Evolutionary conservation across 2,888 invertebrate species (phyloP).

Genomic region (Andrena trimmerana): DNA sequence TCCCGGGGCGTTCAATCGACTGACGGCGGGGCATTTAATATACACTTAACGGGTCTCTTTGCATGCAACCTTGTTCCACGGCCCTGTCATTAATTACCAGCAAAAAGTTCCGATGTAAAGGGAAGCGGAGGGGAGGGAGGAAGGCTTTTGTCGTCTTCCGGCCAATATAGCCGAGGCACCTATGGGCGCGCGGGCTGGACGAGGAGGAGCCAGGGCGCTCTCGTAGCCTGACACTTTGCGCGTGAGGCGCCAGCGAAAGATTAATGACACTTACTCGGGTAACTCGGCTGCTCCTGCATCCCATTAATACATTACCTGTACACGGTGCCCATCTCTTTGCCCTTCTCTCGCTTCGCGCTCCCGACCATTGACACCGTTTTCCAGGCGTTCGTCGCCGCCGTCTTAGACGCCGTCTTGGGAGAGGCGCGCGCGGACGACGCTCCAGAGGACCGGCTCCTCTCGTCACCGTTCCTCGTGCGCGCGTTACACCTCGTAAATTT

Average conservation of each 20-base stretch:
- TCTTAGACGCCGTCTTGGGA: background rate
- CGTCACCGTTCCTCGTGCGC: constrained; percentile 17
- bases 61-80: constrained; percentile 42
- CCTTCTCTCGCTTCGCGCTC: constrained; percentile 42
- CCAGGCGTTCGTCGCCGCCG: constrained; percentile 24
- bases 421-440: constrained; percentile 23
- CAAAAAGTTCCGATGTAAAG: constrained; percentile 55
- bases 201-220: constrained; percentile 31
- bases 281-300: constrained; percentile 73
- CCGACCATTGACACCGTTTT: constrained; percentile 64
- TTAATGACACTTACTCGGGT: constrained; percentile 76
- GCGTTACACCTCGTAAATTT: constrained; percentile 58
- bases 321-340: constrained; percentile 46
- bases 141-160: constrained; percentile 48
- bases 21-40: constrained; percentile 31
- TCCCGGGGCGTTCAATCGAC: background rate
- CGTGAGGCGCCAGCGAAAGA: constrained; percentile 69
- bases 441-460: constrained; percentile 19
- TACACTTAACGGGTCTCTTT: constrained; percentile 40
- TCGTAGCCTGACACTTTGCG: constrained; percentile 59
- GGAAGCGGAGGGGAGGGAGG: background rate
- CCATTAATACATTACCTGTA: constrained; percentile 77
- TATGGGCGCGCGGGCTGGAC: constrained; percentile 38
- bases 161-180: constrained; percentile 24
- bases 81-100: constrained; percentile 55